Conservation (phyloP, 2,888 invertebrate species). For the Stenolophus ochropezus region DNA sequence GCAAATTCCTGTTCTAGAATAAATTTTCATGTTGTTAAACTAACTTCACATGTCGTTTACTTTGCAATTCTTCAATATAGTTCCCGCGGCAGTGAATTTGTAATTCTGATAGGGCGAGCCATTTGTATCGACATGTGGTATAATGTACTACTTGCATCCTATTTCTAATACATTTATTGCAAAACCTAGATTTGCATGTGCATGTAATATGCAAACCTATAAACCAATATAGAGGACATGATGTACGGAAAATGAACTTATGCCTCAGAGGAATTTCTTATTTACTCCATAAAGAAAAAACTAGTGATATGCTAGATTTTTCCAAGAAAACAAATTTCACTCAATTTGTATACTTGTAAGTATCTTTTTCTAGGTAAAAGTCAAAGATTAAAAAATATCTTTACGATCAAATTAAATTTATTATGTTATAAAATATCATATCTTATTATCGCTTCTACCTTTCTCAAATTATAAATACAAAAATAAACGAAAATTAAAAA, state of each 20-base stretch:
- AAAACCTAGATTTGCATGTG: not conserved
- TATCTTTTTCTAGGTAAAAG: too few relatives aligned
- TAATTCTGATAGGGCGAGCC: not conserved
- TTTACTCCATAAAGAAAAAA: not conserved
- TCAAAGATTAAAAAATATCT: too few relatives aligned
- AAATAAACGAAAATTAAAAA: too few relatives aligned
- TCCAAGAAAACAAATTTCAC: not conserved
- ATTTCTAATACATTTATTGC: not conserved
- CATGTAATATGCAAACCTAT: not conserved
- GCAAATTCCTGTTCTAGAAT: not conserved
- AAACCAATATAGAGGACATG: not conserved
- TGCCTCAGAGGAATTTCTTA: not conserved
- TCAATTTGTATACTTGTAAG: too few relatives aligned
- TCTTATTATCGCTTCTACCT: too few relatives aligned
- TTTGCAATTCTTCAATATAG: not conserved
- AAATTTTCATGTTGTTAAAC: constrained; percentile 19
- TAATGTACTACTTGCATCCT: not conserved
- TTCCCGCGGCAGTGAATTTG: not conserved
- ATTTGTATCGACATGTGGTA: not conserved
- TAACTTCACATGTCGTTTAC: not conserved
- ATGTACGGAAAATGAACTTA: not conserved
- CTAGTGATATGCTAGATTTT: not conserved
- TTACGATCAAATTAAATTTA: too few relatives aligned
- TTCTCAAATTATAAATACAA: too few relatives aligned
- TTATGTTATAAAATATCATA: too few relatives aligned